Conservation (phyloP, 1,140 invertebrate species). For the Euwallacea similis region DNA sequence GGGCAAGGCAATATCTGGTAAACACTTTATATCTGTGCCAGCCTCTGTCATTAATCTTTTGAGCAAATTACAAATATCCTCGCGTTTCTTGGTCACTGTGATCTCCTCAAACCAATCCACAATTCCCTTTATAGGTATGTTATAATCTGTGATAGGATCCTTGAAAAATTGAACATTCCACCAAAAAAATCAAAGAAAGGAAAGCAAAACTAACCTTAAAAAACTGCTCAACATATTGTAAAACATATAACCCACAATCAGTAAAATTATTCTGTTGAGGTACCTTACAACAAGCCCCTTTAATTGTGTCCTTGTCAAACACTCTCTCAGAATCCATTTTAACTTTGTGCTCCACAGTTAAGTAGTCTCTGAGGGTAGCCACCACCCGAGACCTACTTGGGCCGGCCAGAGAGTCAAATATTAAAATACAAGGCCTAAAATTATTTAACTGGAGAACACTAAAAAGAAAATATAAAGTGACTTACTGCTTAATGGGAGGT, state of each 20-base stretch:
- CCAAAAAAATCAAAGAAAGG: slow-evolving; percentile 7
- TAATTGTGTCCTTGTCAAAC: slow-evolving; percentile 80
- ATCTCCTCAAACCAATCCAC: slow-evolving; percentile 80
- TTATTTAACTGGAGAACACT: background rate
- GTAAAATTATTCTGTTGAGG: slow-evolving; percentile 96
- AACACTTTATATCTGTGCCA: slow-evolving; percentile 59
- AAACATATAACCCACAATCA: slow-evolving; percentile 93
- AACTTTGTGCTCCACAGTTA: slow-evolving; percentile 84
- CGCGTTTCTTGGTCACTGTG: slow-evolving; percentile 74
- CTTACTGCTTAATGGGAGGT: slow-evolving; percentile 63
- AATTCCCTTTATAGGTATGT: slow-evolving; percentile 73
- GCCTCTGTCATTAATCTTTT: slow-evolving; percentile 68
- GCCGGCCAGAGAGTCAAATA: slow-evolving; percentile 91
- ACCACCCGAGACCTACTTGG: slow-evolving; percentile 79
- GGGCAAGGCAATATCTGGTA: slow-evolving; percentile 68
- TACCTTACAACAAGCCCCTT: slow-evolving; percentile 82
- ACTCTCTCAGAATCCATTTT: slow-evolving; percentile 67
- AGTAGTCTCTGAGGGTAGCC: slow-evolving; percentile 84
- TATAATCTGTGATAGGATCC: slow-evolving; percentile 73
- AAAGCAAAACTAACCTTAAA: slow-evolving; percentile 66
- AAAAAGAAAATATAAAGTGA: slow-evolving; percentile 20
- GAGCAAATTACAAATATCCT: slow-evolving; percentile 76
- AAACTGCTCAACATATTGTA: slow-evolving; percentile 96
- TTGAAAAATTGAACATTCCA: slow-evolving; percentile 45
- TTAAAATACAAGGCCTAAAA: slow-evolving; percentile 83